Evolutionary conservation across 2,888 invertebrate genomes (phyloP).

Genomic region (Hetaerina titia): DNA sequence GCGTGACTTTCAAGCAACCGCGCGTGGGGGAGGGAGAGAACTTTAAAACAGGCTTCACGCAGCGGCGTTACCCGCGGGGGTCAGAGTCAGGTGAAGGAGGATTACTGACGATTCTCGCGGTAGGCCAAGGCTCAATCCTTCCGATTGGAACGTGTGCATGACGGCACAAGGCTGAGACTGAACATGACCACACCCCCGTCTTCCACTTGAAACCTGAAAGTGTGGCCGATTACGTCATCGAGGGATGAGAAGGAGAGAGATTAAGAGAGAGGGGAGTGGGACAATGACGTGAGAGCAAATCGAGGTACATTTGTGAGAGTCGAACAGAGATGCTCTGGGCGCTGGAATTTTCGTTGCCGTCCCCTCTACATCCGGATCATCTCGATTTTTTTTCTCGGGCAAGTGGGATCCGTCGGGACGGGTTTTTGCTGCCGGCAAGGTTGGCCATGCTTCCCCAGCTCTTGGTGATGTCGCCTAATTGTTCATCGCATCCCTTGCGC

Average conservation of each 20-base stretch:
- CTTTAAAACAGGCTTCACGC: no score
- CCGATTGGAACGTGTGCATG: neutral
- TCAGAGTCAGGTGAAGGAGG: no score
- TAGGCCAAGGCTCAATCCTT: neutral
- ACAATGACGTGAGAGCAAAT: neutral
- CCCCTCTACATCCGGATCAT: neutral
- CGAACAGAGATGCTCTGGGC: neutral
- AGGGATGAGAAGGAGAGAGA: neutral
- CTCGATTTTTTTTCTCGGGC: neutral
- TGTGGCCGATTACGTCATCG: neutral
- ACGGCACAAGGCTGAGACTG: neutral
- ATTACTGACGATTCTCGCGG: neutral
- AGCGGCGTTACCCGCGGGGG: no score
- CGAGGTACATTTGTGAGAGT: neutral
- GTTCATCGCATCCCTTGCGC: no score
- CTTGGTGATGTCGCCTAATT: no score
- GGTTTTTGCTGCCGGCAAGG: no score
- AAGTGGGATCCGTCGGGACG: no score
- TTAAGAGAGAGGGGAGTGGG: neutral
- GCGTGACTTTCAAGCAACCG: no score
- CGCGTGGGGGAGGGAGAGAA: no score
- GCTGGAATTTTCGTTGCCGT: neutral
- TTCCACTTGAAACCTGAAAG: neutral
- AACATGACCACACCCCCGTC: neutral
- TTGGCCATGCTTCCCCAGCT: no score